A percentile compares a stretch with the other conserved stretches of the same genome.
These are phyloP conservation scores for Dipodomys merriami DNA, from an alignment of 2,113 vertebrate genomes.

Conservation along the genomic window DNA sequence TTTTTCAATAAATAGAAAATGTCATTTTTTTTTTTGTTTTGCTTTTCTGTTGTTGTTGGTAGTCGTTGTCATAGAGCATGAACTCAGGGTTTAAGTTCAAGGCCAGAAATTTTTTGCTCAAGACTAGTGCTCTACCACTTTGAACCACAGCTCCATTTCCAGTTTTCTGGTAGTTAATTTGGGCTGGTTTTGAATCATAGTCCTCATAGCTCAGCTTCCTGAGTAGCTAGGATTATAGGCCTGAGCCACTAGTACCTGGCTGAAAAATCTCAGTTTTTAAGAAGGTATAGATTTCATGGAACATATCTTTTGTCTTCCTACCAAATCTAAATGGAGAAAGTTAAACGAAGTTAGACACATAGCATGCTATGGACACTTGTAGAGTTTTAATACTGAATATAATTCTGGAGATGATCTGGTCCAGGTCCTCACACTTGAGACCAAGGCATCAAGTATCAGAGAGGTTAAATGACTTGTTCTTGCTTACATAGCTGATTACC, in stretches of 20 bases:
- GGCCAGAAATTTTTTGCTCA: no score
- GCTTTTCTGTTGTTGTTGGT: not conserved
- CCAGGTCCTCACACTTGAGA: not conserved
- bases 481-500: not conserved
- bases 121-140: no score
- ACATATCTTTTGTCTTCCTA: not conserved
- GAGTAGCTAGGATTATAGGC: no score
- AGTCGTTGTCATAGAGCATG: no score
- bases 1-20: not conserved
- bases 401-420: not conserved
- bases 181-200: no score
- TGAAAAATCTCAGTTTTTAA: not conserved
- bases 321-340: conserved; percentile 9
- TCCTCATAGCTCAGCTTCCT: no score
- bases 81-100: no score
- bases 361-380: not conserved
- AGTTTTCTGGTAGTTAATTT: no score
- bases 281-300: not conserved
- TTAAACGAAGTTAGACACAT: not conserved
- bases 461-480: not conserved
- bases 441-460: not conserved
- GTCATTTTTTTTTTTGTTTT: not conserved
- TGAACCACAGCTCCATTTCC: no score
- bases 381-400: not conserved
- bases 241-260: no score